Percentiles rank a stretch among this genome's conserved stretches.
These are phyloP conservation scores for Hirudinaria manillensis DNA, from an alignment of 2,888 invertebrate species.

Conservation along the genomic window DNA sequence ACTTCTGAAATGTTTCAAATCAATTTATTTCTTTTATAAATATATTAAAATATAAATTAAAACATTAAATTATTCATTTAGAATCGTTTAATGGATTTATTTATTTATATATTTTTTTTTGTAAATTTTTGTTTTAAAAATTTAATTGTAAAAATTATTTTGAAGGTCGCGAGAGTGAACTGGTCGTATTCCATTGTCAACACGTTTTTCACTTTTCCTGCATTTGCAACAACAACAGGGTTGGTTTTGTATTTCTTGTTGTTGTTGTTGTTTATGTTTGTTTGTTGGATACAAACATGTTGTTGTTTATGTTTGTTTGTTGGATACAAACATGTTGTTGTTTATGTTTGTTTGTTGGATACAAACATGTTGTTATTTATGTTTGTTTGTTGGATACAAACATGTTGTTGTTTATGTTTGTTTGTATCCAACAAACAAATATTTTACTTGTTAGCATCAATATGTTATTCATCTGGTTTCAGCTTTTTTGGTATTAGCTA, in stretches of 20 bases:
- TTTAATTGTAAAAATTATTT: background rate
- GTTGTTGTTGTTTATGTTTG: too few species aligned
- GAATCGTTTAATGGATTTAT: background rate
- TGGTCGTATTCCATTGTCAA: slow-evolving; percentile 13
- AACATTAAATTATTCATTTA: background rate
- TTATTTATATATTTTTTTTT: background rate
- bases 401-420: too few species aligned
- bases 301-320: too few species aligned
- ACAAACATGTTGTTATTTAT: too few species aligned
- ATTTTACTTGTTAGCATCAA: too few species aligned
- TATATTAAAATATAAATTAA: background rate
- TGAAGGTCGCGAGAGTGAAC: background rate
- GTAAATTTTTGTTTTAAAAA: background rate
- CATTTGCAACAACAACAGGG: background rate
- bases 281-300: too few species aligned
- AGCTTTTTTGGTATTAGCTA: too few species aligned
- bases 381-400: too few species aligned
- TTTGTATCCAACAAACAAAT: too few species aligned
- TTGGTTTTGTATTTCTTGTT: background rate
- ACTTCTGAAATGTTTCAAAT: background rate
- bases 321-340: too few species aligned
- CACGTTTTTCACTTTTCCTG: slow-evolving; percentile 21
- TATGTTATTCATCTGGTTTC: too few species aligned
- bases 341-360: too few species aligned
- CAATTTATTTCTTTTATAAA: background rate